Conservation (phyloP, 1,140 invertebrate species). For the Eriocheir sinensis region DNA sequence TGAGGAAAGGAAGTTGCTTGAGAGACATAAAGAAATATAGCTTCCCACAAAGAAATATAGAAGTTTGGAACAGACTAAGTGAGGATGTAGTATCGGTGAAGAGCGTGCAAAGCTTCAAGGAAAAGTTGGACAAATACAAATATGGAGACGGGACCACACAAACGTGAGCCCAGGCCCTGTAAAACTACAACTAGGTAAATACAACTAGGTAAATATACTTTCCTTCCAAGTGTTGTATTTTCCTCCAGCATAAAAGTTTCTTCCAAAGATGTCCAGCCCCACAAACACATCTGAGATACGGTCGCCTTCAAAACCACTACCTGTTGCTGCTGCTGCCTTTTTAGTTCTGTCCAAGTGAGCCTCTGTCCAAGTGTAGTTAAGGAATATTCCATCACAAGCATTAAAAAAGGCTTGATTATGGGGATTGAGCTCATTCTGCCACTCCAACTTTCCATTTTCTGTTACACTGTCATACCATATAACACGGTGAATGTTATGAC, state of each 20-base stretch:
- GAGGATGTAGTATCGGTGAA: no score
- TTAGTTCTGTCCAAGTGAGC: slow-evolving; percentile 84
- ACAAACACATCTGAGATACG: slow-evolving; percentile 89
- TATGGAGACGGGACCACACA: no score
- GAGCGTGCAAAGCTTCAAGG: no score
- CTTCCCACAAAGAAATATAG: no score
- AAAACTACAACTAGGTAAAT: no score
- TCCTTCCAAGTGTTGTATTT: slow-evolving; percentile 90
- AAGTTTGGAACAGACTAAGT: no score
- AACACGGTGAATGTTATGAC: slow-evolving; percentile 82
- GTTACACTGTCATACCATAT: slow-evolving; percentile 94
- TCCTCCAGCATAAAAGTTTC: slow-evolving; percentile 92
- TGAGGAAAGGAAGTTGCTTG: no score
- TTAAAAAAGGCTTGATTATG: slow-evolving; percentile 91
- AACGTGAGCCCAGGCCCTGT: no score
- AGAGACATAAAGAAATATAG: no score
- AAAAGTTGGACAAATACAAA: no score
- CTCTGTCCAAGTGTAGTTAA: slow-evolving; percentile 96
- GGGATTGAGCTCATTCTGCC: slow-evolving; percentile 96
- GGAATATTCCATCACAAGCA: slow-evolving; percentile 94
- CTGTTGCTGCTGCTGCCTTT: slow-evolving; percentile 83
- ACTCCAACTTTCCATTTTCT: slow-evolving; percentile 88
- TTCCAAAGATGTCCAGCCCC: slow-evolving; percentile 97
- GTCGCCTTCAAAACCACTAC: no score
- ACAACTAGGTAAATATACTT: not conserved